These are phyloP conservation scores for Hyposoter dolosus DNA, from an alignment of 2,888 invertebrate genomes.

Conservation along the genomic window DNA sequence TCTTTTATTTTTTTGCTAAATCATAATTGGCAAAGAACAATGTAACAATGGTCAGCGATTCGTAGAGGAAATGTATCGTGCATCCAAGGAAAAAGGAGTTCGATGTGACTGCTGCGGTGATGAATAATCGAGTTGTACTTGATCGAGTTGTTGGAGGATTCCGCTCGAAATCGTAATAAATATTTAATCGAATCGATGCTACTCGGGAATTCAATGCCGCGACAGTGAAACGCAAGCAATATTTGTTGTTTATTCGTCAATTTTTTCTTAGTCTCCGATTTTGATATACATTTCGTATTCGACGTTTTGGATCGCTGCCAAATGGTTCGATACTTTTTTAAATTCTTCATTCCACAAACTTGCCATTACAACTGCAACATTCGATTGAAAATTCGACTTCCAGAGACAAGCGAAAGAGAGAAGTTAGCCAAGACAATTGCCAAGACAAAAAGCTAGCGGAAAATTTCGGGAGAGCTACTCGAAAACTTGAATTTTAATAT, in stretches of 20 bases:
- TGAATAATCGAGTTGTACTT: neutral
- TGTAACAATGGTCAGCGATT: neutral
- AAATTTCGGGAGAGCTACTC: slow-evolving; percentile 53
- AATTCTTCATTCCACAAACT: slow-evolving; percentile 27
- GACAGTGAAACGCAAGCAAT: slow-evolving; percentile 18
- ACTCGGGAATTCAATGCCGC: neutral
- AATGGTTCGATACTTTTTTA: neutral
- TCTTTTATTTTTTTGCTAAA: neutral
- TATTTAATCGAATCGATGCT: neutral
- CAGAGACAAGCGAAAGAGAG: slow-evolving; percentile 43
- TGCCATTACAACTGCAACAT: slow-evolving; percentile 55
- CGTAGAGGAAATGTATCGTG: neutral
- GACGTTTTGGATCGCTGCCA: neutral
- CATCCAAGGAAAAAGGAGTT: neutral
- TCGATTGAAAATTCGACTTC: slow-evolving; percentile 53
- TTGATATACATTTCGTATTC: slow-evolving; percentile 11
- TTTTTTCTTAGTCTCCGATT: neutral
- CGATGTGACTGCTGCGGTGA: neutral
- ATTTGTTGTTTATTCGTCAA: neutral
- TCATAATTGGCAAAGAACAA: neutral
- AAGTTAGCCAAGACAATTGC: slow-evolving; percentile 42
- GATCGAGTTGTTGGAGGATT: neutral
- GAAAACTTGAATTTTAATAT: slow-evolving; percentile 50
- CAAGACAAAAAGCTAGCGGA: slow-evolving; percentile 20
- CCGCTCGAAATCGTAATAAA: neutral